These are phyloP conservation scores for Pogonophryne albipinna DNA, from an alignment of 2,797 vertebrate genomes.

Conservation along the genomic window DNA sequence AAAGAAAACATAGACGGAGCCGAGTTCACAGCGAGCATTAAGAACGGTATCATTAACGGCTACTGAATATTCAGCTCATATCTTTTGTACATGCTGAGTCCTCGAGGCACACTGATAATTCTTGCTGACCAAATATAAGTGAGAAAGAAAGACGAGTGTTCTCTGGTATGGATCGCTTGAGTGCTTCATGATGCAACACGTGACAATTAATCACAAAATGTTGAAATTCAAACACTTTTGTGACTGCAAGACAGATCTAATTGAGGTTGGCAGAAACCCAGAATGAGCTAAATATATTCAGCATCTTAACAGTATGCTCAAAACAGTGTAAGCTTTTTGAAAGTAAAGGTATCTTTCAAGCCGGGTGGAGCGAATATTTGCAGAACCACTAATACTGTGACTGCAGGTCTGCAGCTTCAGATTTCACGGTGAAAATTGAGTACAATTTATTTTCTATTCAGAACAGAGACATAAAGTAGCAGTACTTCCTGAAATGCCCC, in stretches of 20 bases:
- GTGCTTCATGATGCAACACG: background rate
- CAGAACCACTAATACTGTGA: background rate
- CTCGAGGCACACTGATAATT: constrained; percentile 6
- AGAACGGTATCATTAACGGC: constrained; percentile 37
- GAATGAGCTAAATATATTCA: background rate
- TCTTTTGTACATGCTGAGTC: constrained; percentile 12
- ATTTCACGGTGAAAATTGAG: constrained; percentile 14
- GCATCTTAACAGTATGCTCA: background rate
- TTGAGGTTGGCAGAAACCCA: background rate
- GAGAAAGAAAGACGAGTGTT: constrained; percentile 9
- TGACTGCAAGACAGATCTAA: background rate
- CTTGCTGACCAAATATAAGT: constrained; percentile 9
- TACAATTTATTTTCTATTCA: constrained; percentile 23
- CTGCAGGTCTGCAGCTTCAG: background rate
- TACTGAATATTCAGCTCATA: constrained; percentile 51
- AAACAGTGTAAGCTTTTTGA: background rate
- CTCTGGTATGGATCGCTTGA: background rate
- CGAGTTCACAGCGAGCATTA: constrained; percentile 46
- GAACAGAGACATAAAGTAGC: background rate
- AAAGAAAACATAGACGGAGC: constrained; percentile 51
- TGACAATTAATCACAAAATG: background rate
- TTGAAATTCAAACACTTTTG: background rate
- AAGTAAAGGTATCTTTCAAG: background rate
- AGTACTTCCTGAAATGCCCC: background rate
- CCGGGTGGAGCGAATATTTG: background rate